Base-by-base conservation (phyloP, 2,888 invertebrate genomes). In the Panzeria rudis region DNA sequence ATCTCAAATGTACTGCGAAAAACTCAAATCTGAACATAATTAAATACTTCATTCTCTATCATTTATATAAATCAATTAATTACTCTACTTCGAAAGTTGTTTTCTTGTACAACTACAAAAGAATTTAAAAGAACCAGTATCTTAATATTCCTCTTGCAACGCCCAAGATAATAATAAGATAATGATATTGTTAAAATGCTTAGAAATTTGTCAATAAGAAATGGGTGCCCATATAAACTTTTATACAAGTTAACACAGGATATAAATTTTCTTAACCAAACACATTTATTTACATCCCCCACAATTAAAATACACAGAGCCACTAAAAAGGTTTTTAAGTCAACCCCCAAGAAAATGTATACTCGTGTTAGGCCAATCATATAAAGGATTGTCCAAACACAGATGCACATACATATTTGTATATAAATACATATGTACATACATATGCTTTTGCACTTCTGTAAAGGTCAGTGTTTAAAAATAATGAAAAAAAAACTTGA, bases 381-480 rank as follows among this genome's bases (percentile, higher is more conserved):
- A 56, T 50, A 17, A 69, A 75, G 62, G 62, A 73, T n/a, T 73
- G 29, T 6, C 20, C 17, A 35, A 23, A 38, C 13, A 47, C 61
- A 61, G 9, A n/a, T n/a, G n/a, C n/a, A 59, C 13, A 17, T 29
- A 17, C n/a, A 47, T 23, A 50, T 50, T 8, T 50, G 3, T 23
- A 9, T 20, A 20, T 29, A 61, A 6, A 23, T 6, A 54, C 20
- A 44, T 25, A 11, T 29, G 15, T 47, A 41, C 3, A 50, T 44
- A 68, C 59, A 59, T 38, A 20, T 47, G 23, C 44, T 50, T 69
- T 62, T 1, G 56, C 54, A 62, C 75, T 54, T 71, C 35, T 76
- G 76, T 62, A 69, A 76, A 82, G 76, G 76, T 76, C 75, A 76
- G 75, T 82, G 15, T 68, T 66, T 13, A 68, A 29, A n/a, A 68